Percentiles rank a stretch among this genome's conserved stretches.
These are phyloP conservation scores for Phoebastria nigripes DNA, from an alignment of 2,797 vertebrate species.

Conservation along the genomic window DNA sequence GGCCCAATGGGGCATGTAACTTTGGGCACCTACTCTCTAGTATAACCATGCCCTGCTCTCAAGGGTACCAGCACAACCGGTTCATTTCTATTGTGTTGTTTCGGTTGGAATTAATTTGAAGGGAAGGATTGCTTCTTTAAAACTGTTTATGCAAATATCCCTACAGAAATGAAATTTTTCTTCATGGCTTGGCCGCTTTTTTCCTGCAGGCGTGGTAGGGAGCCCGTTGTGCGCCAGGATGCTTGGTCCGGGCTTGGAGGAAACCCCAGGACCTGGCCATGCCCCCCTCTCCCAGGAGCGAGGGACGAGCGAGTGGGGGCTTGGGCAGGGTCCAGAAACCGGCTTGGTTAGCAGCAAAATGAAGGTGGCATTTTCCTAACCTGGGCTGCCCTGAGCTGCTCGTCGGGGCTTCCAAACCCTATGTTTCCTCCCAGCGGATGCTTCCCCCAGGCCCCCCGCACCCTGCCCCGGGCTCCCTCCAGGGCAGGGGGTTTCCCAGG, in stretches of 20 bases:
- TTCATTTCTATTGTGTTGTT: neutral
- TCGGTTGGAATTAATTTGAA: neutral
- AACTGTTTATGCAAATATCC: neutral
- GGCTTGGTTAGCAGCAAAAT: neutral
- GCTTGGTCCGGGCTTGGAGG: neutral
- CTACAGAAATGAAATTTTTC: neutral
- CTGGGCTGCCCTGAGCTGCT: neutral
- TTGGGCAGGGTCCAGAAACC: neutral
- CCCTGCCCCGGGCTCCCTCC: neutral
- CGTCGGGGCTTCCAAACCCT: neutral
- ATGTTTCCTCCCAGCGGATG: fast-evolving
- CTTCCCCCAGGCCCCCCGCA: neutral
- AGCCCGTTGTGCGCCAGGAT: fast-evolving
- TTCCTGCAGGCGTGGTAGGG: neutral
- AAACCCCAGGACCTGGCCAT: neutral
- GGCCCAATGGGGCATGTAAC: neutral
- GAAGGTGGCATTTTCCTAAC: neutral
- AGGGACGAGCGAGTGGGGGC: neutral
- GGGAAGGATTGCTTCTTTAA: neutral
- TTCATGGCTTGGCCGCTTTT: neutral
- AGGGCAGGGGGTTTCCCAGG: neutral
- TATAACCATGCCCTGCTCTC: neutral
- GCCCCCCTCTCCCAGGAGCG: neutral
- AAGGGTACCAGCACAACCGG: neutral
- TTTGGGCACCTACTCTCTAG: neutral